Evolutionary conservation across 2,888 invertebrate genomes (phyloP).

Genomic region (Buathra laborator): DNA sequence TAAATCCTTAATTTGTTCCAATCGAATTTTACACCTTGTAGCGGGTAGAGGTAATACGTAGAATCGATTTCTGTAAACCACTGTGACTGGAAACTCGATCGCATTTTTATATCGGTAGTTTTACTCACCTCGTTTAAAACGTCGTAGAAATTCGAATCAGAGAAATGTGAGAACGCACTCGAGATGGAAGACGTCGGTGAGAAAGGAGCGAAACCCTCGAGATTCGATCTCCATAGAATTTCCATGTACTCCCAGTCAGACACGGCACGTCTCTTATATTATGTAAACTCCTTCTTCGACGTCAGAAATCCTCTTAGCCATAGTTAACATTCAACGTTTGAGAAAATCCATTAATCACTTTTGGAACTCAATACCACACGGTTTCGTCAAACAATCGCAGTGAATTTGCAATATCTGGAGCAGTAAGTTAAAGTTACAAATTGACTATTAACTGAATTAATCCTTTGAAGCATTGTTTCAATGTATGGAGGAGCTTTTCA

Average conservation of each 20-base stretch:
- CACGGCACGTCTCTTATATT: conserved; percentile 21
- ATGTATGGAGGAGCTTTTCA: no score
- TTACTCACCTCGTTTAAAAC: conserved; percentile 60
- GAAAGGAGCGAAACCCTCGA: conserved; percentile 41
- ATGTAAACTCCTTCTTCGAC: conserved; percentile 40
- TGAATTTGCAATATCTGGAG: background rate
- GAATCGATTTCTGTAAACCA: conserved; percentile 54
- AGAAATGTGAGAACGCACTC: conserved; percentile 23
- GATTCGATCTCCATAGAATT: conserved; percentile 66
- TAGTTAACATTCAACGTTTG: background rate
- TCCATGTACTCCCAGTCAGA: conserved; percentile 57
- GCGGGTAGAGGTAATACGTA: conserved; percentile 1
- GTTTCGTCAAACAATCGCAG: background rate
- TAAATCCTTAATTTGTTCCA: conserved; percentile 60
- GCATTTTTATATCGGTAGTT: conserved; percentile 55
- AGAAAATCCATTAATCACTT: conserved; percentile 26
- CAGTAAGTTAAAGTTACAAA: background rate
- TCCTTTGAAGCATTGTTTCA: no score
- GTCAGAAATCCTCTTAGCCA: conserved; percentile 7
- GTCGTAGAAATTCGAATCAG: conserved; percentile 54
- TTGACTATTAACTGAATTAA: background rate
- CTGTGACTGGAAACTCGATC: conserved; percentile 20
- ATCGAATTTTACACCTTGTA: conserved; percentile 47
- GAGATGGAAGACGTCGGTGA: conserved; percentile 33
- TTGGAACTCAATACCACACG: background rate